Percentiles rank a stretch among this genome's conserved stretches.
These are phyloP conservation scores for Popillia japonica DNA, from an alignment of 1,140 invertebrate genomes.

Conservation along the genomic window DNA sequence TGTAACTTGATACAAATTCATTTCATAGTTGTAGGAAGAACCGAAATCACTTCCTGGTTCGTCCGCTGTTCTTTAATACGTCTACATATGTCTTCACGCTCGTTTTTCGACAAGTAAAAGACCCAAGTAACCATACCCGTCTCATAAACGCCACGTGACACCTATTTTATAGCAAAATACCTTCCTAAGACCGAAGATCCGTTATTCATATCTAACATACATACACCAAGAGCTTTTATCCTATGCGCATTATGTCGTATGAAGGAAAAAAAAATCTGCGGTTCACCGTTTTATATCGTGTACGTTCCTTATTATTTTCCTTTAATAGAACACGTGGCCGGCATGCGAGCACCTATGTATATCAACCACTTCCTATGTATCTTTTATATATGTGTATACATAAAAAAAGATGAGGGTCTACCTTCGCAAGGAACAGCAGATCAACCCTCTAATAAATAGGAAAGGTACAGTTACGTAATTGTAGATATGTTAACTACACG, in stretches of 20 bases:
- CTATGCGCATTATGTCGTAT: not conserved
- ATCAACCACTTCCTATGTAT: not conserved
- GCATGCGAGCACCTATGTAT: not conserved
- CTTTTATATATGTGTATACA: not conserved
- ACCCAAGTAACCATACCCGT: not conserved
- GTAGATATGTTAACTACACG: not conserved
- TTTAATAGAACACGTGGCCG: not conserved
- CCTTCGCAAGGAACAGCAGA: not conserved
- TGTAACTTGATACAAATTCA: constrained; percentile 1
- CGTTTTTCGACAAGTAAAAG: constrained; percentile 11
- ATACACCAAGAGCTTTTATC: not conserved
- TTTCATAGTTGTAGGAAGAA: not conserved
- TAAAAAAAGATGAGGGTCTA: not conserved
- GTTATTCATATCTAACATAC: not conserved
- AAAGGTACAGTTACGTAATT: not conserved
- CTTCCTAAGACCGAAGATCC: not conserved
- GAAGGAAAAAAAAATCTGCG: constrained; percentile 11
- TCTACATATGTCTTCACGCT: not conserved
- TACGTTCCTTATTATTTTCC: not conserved
- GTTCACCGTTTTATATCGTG: constrained; percentile 4
- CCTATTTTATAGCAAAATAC: not conserved
- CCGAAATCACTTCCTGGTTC: not conserved
- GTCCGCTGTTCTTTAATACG: not conserved
- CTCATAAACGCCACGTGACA: constrained; percentile 9
- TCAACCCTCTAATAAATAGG: not conserved